Base-by-base conservation (phyloP, 2,888 invertebrate species). In the Atherix ibis region DNA sequence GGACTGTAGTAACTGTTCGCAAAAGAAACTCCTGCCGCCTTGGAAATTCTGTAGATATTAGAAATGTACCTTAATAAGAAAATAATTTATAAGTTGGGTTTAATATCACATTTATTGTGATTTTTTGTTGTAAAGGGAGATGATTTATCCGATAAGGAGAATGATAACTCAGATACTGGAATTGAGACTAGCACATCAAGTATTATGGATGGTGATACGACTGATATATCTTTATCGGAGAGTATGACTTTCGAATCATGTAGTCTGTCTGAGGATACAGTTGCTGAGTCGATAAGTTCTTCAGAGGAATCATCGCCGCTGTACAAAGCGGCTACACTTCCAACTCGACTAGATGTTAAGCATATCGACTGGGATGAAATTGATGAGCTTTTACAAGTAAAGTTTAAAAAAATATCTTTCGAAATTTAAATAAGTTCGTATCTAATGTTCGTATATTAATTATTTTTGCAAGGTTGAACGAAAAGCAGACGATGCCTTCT, bases 401-500 rank as follows among this genome's bases (percentile, higher is more conserved):
- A n/a, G n/a, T n/a, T n/a, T n/a, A n/a, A n/a, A n/a, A n/a, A n/a
- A n/a, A n/a, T n/a, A n/a, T n/a, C n/a, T n/a, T n/a, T n/a, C n/a
- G n/a, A n/a, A n/a, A n/a, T n/a, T n/a, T n/a, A n/a, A n/a, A n/a
- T n/a, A n/a, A n/a, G n/a, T n/a, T n/a, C n/a, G n/a, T n/a, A n/a
- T n/a, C n/a, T n/a, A n/a, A n/a, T n/a, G n/a, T n/a, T n/a, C n/a
- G n/a, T n/a, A n/a, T n/a, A n/a, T n/a, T n/a, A n/a, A n/a, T n/a
- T n/a, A n/a, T n/a, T n/a, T n/a, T n/a, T n/a, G n/a, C n/a, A n/a
- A n/a, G n/a, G n/a, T n/a, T n/a, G n/a, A n/a, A n/a, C n/a, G n/a
- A n/a, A n/a, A n/a, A n/a, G n/a, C 74, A 73, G 58, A 79, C 78
- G 13, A 73, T 79, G 73, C 78, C 78, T 1, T 62, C 69, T 32